These are phyloP conservation scores for Perca flavescens DNA, from an alignment of 2,113 vertebrate species.

Conservation along the genomic window DNA sequence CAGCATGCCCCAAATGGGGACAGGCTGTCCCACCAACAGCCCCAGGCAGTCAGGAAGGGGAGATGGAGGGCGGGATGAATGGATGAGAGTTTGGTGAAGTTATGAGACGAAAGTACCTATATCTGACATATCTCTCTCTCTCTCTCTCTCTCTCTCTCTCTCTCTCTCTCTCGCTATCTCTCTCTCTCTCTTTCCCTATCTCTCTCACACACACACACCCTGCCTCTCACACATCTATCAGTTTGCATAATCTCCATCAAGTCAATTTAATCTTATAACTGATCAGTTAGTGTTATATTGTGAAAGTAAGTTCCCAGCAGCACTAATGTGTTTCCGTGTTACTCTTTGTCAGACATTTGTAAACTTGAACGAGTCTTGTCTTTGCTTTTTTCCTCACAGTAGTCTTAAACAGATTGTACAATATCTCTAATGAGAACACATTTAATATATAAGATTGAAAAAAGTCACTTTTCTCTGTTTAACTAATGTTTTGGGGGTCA, in stretches of 20 bases:
- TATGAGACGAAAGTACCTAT: constrained; percentile 17
- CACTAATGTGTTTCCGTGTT: not conserved
- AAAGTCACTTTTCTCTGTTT: too few species aligned
- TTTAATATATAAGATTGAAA: too few species aligned
- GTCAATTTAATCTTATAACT: not conserved
- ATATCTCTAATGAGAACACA: too few species aligned
- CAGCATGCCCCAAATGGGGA: constrained; percentile 69
- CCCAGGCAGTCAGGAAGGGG: constrained; percentile 57
- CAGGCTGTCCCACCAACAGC: constrained; percentile 68
- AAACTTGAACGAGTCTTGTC: not conserved
- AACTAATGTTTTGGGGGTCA: not conserved
- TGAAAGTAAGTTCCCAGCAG: not conserved
- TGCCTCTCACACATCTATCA: constrained; percentile 6
- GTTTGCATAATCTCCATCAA: constrained; percentile 12
- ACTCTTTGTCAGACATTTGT: not conserved
- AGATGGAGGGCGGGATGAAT: constrained; percentile 27
- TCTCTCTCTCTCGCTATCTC: not conserved
- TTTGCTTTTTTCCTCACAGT: too few species aligned
- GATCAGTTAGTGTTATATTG: not conserved
- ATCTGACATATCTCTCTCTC: not conserved
- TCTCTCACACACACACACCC: not conserved
- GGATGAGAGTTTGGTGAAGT: constrained; percentile 18
- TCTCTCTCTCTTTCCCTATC: not conserved
- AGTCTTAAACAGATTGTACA: too few species aligned
- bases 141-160: not conserved